These are phyloP conservation scores for Machimus rusticus DNA, from an alignment of 2,888 invertebrate genomes.

Conservation along the genomic window DNA sequence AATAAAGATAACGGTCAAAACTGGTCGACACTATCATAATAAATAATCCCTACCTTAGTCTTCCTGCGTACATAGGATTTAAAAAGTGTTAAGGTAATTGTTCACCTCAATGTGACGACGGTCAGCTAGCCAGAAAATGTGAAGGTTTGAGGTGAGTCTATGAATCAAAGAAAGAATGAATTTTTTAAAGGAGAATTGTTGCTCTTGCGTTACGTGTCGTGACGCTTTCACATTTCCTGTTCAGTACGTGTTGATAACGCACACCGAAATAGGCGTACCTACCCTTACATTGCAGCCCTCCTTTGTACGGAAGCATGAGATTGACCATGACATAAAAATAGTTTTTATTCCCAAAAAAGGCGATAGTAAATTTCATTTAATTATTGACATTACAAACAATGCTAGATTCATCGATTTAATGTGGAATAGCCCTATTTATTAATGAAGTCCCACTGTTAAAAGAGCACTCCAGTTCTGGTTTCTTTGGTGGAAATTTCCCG, in stretches of 20 bases:
- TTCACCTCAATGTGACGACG: not conserved
- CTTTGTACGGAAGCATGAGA: not conserved
- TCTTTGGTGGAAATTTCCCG: not conserved
- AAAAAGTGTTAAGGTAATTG: not conserved
- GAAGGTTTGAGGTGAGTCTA: not conserved
- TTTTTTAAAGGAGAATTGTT: not conserved
- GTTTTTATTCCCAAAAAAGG: not conserved
- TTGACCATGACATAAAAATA: not conserved
- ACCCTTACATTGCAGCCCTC: not conserved
- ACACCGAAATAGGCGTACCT: not conserved
- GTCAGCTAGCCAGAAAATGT: not conserved
- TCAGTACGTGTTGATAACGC: not conserved
- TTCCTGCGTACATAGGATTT: too few species aligned
- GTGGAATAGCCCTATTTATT: not conserved
- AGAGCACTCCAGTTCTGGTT: not conserved
- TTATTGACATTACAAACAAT: not conserved
- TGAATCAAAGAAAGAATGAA: not conserved
- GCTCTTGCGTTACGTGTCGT: not conserved
- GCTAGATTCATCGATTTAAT: not conserved
- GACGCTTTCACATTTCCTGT: not conserved
- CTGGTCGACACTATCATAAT: too few species aligned
- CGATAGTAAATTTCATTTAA: not conserved
- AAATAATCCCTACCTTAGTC: too few species aligned
- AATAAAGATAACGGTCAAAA: too few species aligned
- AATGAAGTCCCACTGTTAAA: not conserved